Conservation (phyloP, 2,888 invertebrate genomes). For the Tenthredo amoena region DNA sequence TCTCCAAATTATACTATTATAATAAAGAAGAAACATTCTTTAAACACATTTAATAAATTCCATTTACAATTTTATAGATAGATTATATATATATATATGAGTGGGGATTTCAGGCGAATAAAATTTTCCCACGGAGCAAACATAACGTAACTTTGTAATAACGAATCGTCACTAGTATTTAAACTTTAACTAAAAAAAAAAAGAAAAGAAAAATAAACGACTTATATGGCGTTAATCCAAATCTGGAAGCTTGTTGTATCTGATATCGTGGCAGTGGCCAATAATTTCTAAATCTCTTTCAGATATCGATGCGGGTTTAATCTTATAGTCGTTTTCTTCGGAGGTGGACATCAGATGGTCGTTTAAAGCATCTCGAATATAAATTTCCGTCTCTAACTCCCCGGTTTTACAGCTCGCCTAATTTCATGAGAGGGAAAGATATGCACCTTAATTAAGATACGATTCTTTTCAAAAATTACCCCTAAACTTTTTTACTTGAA, state of each 20-base stretch:
- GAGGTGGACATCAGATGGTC: not conserved
- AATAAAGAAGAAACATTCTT: conserved; percentile 5
- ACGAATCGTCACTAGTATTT: not conserved
- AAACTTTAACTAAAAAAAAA: not conserved
- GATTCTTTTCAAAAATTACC: not conserved
- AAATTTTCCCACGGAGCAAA: not conserved
- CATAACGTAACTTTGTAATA: not conserved
- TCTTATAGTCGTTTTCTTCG: not conserved
- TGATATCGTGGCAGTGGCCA: not conserved
- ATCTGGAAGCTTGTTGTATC: conserved; percentile 18
- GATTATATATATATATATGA: not conserved
- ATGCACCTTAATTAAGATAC: not conserved
- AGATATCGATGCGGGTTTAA: not conserved
- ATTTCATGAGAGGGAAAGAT: conserved; percentile 3
- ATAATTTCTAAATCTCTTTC: conserved; percentile 33
- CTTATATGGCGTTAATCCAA: not conserved
- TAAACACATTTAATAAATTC: not conserved
- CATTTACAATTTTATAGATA: conserved; percentile 36
- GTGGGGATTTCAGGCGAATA: conserved; percentile 10
- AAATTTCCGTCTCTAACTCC: not conserved
- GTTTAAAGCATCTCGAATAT: not conserved
- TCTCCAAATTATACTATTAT: not conserved
- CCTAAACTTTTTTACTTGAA: conserved; percentile 38
- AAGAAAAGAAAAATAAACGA: not conserved
- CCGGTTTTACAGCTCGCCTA: conserved; percentile 17